Evolutionary conservation across 2,888 invertebrate species (phyloP).

Genomic region (Adela reaumurella): DNA sequence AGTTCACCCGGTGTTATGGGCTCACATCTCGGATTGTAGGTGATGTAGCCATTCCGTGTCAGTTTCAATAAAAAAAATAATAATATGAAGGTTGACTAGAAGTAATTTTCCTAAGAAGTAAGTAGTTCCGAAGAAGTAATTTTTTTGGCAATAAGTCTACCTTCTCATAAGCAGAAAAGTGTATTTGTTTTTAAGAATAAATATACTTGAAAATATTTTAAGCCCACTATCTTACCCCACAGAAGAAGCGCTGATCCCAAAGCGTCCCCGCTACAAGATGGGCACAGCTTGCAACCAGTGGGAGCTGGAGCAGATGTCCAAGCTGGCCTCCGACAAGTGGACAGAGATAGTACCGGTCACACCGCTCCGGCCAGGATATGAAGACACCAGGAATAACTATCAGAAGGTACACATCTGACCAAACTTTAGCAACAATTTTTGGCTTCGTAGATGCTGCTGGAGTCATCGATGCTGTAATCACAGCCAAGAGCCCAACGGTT

Average conservation of each 20-base stretch:
- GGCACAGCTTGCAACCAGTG: constrained; percentile 47
- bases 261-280: constrained; percentile 33
- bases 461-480: no score
- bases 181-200: constrained; percentile 1
- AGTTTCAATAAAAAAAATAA: no score
- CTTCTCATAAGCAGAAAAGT: background rate
- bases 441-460: no score
- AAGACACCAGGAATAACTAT: constrained; percentile 56
- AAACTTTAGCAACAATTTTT: no score
- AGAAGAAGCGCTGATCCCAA: constrained; percentile 46
- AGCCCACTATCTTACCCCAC: constrained; percentile 13
- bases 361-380: constrained; percentile 50
- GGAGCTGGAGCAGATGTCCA: constrained; percentile 37
- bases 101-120: no score
- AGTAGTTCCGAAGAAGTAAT: no score
- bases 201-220: background rate
- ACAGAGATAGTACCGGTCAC: constrained; percentile 53
- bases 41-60: no score
- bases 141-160: no score
- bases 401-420: constrained; percentile 31
- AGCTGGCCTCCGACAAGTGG: constrained; percentile 52
- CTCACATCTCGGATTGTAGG: no score
- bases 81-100: no score
- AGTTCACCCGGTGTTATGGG: no score
- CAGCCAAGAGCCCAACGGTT: no score